Conservation (phyloP, 2,888 invertebrate genomes). For the Auanema freiburgensis region DNA sequence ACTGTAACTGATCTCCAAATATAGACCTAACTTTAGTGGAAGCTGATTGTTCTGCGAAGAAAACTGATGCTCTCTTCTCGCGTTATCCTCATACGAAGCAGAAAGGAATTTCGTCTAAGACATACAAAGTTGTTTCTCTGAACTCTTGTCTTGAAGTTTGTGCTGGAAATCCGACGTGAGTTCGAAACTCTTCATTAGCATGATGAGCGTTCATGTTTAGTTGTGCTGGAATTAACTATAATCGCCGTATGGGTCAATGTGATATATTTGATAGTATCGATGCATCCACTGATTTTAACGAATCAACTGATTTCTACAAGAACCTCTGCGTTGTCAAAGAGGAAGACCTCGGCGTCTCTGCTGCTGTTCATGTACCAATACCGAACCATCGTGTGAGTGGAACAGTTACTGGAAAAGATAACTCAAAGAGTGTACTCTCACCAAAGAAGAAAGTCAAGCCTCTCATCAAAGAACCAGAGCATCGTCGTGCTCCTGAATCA, state of each 20-base stretch:
- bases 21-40: constrained; percentile 44
- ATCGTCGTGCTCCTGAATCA: constrained; percentile 36
- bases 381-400: constrained; percentile 32
- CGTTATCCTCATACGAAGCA: constrained; percentile 58
- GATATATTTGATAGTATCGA: constrained; percentile 53
- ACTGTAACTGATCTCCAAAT: not conserved
- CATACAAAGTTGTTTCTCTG: constrained; percentile 51
- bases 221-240: constrained; percentile 62
- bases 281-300: constrained; percentile 44
- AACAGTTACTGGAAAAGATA: constrained; percentile 33
- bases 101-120: constrained; percentile 51
- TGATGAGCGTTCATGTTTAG: constrained; percentile 22
- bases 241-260: constrained; percentile 56
- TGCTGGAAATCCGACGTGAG: constrained; percentile 44
- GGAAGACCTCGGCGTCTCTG: constrained; percentile 48
- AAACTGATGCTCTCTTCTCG: constrained; percentile 55
- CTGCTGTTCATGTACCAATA: constrained; percentile 57
- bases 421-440: constrained; percentile 26
- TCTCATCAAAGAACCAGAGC: constrained; percentile 34
- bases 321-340: constrained; percentile 61
- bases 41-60: constrained; percentile 44
- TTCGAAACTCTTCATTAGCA: not conserved
- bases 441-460: constrained; percentile 40
- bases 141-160: constrained; percentile 58
- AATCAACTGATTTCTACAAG: constrained; percentile 61